These are phyloP conservation scores for Strix aluco DNA, from an alignment of 2,113 vertebrate species.

Conservation along the genomic window DNA sequence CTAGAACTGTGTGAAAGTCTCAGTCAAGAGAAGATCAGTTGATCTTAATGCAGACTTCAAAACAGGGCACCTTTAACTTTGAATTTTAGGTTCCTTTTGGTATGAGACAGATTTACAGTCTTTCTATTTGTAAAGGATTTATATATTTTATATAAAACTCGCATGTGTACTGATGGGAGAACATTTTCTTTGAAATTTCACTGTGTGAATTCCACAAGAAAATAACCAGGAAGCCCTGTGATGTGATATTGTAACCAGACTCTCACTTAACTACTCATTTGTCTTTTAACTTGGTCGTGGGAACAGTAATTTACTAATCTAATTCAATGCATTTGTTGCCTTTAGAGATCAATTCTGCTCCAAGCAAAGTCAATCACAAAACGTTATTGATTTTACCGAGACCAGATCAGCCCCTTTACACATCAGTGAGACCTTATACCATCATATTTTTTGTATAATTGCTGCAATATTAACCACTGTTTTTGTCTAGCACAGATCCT, in stretches of 20 bases:
- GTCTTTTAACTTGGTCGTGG: constrained; percentile 67
- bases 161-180: not conserved
- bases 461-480: not conserved
- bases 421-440: not conserved
- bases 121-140: not conserved
- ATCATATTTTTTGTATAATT: not conserved
- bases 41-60: not conserved
- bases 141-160: not conserved
- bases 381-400: not conserved
- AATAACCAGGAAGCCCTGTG: constrained; percentile 47
- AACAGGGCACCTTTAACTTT: not conserved
- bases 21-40: not conserved
- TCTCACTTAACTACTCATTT: constrained; percentile 61
- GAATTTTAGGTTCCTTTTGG: not conserved
- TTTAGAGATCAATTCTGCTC: constrained; percentile 10
- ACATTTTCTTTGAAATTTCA: not conserved
- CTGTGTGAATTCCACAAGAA: constrained; percentile 53
- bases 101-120: not conserved
- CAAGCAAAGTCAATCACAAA: constrained; percentile 3
- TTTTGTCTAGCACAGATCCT: not conserved
- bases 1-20: constrained; percentile 36
- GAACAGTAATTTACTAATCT: constrained; percentile 71
- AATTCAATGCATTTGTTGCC: constrained; percentile 44
- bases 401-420: not conserved
- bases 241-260: constrained; percentile 54